Percentiles rank a stretch among this genome's conserved stretches.
Evolutionary conservation across 2,888 invertebrate genomes (phyloP).

Genomic region (Girardia tigrina): DNA sequence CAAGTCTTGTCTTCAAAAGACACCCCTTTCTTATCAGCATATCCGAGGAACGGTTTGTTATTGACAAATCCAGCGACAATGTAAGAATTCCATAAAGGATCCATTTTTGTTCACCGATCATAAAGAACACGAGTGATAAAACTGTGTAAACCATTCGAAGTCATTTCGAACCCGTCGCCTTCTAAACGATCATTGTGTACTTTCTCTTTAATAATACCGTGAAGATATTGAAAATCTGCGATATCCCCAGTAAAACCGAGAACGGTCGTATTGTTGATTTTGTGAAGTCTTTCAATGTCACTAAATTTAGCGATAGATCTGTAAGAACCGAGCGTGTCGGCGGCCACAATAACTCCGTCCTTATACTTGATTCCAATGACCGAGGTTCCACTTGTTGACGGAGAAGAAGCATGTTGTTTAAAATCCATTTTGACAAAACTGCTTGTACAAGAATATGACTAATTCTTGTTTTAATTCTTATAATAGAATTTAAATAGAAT

Average conservation of each 20-base stretch:
- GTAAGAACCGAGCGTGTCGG: constrained; percentile 80
- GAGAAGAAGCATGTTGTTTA: constrained; percentile 48
- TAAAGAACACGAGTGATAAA: constrained; percentile 89
- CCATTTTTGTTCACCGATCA: constrained; percentile 66
- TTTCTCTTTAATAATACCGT: constrained; percentile 21
- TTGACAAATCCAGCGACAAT: constrained; percentile 75
- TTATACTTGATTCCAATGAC: constrained; percentile 73
- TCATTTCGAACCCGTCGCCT: constrained; percentile 63
- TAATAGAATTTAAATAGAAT: no score
- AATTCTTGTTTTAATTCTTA: no score
- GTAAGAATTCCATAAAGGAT: constrained; percentile 88
- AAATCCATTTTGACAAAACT: constrained; percentile 30
- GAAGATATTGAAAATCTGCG: constrained; percentile 75
- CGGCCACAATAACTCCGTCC: constrained; percentile 75
- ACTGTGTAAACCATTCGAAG: constrained; percentile 64
- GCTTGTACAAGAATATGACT: no score
- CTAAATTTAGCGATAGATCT: constrained; percentile 78
- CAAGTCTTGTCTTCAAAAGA: no score
- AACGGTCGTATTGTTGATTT: constrained; percentile 74
- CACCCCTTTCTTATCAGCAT: constrained; percentile 36
- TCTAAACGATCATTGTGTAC: constrained; percentile 42
- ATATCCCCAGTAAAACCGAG: constrained; percentile 85
- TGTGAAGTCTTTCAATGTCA: constrained; percentile 66
- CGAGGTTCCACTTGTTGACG: constrained; percentile 78
- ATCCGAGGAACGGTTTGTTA: constrained; percentile 41